A percentile compares a stretch with the other conserved stretches of the same genome.
These are phyloP conservation scores for Gymnodraco acuticeps DNA, from an alignment of 2,797 vertebrate genomes.

Conservation along the genomic window DNA sequence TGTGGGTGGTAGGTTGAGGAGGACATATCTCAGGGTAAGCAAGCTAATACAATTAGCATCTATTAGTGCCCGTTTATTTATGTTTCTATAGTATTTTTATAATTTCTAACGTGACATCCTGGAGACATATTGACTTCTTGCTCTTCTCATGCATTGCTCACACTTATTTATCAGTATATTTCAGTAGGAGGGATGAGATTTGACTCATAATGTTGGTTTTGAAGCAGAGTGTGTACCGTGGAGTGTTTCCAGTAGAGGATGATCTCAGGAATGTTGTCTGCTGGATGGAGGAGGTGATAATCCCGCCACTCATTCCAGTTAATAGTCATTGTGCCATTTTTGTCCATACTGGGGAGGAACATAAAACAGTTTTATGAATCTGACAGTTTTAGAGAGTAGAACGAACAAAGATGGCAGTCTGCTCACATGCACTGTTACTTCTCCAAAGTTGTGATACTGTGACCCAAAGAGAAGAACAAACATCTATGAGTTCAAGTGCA, in stretches of 20 bases:
- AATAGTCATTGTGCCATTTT: constrained; percentile 97
- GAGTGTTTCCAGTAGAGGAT: constrained; percentile 99
- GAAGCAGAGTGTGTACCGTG: constrained; percentile 84
- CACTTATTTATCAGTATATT: not conserved
- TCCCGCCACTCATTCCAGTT: constrained; percentile 98
- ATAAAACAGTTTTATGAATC: not conserved
- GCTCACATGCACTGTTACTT: constrained; percentile 33
- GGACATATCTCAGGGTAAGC: not conserved
- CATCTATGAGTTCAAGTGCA: not conserved
- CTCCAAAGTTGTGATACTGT: constrained; percentile 1
- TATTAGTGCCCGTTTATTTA: not conserved
- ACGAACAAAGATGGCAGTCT: not conserved
- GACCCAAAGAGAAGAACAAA: not conserved
- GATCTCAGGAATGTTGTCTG: constrained; percentile 97
- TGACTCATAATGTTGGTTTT: not conserved
- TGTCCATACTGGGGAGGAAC: constrained; percentile 91
- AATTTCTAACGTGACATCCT: not conserved
- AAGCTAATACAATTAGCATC: not conserved
- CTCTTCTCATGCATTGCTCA: not conserved
- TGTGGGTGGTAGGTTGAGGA: too few species aligned
- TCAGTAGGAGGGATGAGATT: not conserved
- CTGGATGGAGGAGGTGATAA: constrained; percentile 94
- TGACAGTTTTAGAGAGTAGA: not conserved
- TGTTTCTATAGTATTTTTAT: not conserved
- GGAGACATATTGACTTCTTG: not conserved